Base-by-base conservation (phyloP, 2,888 invertebrate species). In the Penaeus monodon region DNA sequence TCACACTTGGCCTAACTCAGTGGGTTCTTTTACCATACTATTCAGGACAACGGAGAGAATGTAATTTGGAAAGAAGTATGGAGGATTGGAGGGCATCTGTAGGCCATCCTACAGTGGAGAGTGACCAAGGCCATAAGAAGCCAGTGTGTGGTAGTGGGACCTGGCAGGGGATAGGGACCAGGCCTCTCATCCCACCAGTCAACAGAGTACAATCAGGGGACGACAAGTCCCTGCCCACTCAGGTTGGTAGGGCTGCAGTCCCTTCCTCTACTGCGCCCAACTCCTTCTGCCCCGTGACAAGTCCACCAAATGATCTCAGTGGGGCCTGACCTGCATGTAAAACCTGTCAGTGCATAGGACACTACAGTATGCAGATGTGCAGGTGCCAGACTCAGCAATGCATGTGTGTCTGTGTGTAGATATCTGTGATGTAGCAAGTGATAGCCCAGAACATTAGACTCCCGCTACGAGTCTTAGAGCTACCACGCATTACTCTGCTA, bases 151-250 rank as follows among this genome's bases (percentile, higher is more conserved):
- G 57, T 27, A 24, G 38, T 68, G 64, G 86, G 81, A 78, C 49
- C 81, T 66, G 65, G 63, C 33, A 77, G 81, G 49, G 38, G 57
- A 57, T 57, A 57, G 68, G 82, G 74, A 81, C 70, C 63, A 57
- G 81, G 68, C 81, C 68, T 76, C 63, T 82, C 77, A 82, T 76
- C 86, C 86, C 86, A 86, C 86, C 86, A 86, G 86, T 86, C 86
- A 86, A 86, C 77, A 84, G 86, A 86, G 86, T 86, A 86, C 86
- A 86, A 86, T 86, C 68, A 76, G 63, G 81, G 86, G 81, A 81
- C 82, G 33, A 70, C 27, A 57, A 70, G 82, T 82, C 70, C 73
- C 82, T 82, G 68, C 82, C 78, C 86, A 86, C 86, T 86, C 86
- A 86, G 86, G 86, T 82, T 63, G 82, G 82, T 82, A 81, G 82